Evolutionary conservation across 2,888 invertebrate genomes (phyloP).

Genomic region (Abscondita cerata): DNA sequence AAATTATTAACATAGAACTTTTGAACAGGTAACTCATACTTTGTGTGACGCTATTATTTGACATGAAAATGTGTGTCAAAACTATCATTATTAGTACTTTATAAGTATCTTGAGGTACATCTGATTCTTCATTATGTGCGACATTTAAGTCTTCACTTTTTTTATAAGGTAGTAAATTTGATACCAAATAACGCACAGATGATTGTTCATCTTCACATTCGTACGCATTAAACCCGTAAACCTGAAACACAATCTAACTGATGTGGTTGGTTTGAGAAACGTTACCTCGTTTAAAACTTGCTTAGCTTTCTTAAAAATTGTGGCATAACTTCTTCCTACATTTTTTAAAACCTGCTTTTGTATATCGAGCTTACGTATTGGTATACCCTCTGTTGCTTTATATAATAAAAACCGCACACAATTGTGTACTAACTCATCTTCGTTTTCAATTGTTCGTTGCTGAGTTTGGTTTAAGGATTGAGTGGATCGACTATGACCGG

Average conservation of each 20-base stretch:
- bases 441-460: constrained; percentile 9
- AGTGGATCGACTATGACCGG: not conserved
- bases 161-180: constrained; percentile 18
- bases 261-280: too few relatives aligned
- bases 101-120: constrained; percentile 14
- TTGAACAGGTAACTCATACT: constrained; percentile 8
- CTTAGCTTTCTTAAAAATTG: constrained; percentile 14
- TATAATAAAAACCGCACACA: constrained; percentile 27
- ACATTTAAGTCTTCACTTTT: not conserved
- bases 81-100: constrained; percentile 29
- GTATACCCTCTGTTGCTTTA: constrained; percentile 20
- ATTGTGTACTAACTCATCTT: constrained; percentile 17
- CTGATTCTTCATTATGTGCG: not conserved
- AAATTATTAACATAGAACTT: not conserved
- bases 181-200: constrained; percentile 24
- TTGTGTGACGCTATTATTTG: constrained; percentile 18
- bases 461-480: not conserved
- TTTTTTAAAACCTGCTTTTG: constrained; percentile 19
- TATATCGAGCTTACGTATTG: constrained; percentile 25
- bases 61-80: constrained; percentile 33
- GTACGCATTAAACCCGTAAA: constrained; percentile 28
- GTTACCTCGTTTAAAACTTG: constrained; percentile 23
- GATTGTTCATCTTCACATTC: constrained; percentile 8
- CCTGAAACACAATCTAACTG: constrained; percentile 11
- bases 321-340: constrained; percentile 18